Percentiles rank a stretch among this genome's conserved stretches.
phyloP scores from a whole-genome alignment of 2,113 vertebrate genomes.

The Macroglossus sobrinus region DNA sequence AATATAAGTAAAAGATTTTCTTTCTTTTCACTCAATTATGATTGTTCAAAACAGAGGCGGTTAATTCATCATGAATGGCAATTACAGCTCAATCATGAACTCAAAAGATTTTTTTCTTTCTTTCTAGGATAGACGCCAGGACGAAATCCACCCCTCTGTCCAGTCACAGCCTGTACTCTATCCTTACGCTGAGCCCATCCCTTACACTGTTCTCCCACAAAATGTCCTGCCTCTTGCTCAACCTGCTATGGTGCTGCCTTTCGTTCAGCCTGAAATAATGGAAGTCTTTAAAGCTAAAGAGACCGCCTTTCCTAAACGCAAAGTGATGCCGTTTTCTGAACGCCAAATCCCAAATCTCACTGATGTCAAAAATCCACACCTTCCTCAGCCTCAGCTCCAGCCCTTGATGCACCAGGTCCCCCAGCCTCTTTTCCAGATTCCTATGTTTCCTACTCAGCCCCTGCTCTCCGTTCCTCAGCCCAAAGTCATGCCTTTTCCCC shows the following conservation, averaged over 20 bases:
- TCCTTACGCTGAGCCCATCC: background rate
- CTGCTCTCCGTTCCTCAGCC: background rate
- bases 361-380: background rate
- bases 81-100: background rate
- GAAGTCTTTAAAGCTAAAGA: background rate
- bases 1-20: background rate
- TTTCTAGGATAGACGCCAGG: conserved; percentile 30
- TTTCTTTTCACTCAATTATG: background rate
- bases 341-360: background rate
- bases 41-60: background rate
- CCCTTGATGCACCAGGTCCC: background rate
- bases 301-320: background rate
- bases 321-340: background rate
- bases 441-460: background rate
- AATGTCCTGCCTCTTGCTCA: background rate
- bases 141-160: background rate
- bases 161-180: background rate
- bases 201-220: background rate
- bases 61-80: background rate
- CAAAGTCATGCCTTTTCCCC: background rate
- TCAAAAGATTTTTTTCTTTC: background rate
- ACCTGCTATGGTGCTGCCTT: background rate
- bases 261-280: background rate
- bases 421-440: background rate
- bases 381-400: background rate